Conservation (phyloP, 2,797 vertebrate genomes). For the Scolopax bukidnonensis region DNA sequence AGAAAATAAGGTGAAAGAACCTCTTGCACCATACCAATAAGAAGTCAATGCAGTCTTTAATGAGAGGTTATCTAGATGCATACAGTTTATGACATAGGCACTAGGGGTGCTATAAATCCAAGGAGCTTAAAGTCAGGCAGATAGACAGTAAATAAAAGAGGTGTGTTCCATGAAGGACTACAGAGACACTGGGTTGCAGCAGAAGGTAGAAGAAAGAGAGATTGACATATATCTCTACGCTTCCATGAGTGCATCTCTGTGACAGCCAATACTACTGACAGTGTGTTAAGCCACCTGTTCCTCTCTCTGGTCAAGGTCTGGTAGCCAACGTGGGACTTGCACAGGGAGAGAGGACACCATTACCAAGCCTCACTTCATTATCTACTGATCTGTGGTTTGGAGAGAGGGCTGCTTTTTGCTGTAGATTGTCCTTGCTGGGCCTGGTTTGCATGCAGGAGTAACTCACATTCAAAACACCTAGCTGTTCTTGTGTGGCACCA, state of each 20-base stretch:
- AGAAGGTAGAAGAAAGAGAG: neutral
- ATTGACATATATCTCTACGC: fast-evolving
- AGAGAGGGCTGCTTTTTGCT: neutral
- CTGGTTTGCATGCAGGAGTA: neutral
- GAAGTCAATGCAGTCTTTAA: neutral
- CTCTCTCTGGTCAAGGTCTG: neutral
- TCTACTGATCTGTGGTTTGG: neutral
- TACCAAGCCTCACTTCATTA: neutral
- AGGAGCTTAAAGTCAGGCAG: neutral
- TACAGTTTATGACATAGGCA: neutral
- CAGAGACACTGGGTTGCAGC: neutral
- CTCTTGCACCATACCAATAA: neutral
- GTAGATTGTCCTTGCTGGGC: neutral
- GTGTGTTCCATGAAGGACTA: neutral
- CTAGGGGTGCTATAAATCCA: neutral
- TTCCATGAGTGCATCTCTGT: neutral
- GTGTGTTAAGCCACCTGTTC: neutral
- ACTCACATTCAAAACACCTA: neutral
- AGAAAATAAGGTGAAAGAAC: neutral
- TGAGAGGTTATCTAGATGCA: neutral
- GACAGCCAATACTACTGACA: neutral
- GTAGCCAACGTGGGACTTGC: fast-evolving
- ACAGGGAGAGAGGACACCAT: neutral
- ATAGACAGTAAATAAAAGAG: neutral
- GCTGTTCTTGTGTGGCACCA: neutral